Percentiles rank a stretch among this genome's conserved stretches.
phyloP scores from a whole-genome alignment of 2,113 vertebrate genomes.

The Guaruba guarouba region DNA sequence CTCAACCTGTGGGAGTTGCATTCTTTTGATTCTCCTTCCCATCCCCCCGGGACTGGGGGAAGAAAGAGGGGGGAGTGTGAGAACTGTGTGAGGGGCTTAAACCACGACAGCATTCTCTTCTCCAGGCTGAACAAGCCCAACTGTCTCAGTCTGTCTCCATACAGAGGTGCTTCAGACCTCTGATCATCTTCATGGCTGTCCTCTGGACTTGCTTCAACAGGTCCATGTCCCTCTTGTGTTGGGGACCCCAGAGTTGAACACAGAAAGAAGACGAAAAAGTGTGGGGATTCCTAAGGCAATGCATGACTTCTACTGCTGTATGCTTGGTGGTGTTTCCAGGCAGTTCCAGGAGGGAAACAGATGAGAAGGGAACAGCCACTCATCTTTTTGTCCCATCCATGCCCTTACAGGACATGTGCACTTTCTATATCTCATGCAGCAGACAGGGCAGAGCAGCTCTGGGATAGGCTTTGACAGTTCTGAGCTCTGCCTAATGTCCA shows the following conservation, averaged over 20 bases:
- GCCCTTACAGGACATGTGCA: rapidly evolving
- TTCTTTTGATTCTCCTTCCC: too few species aligned
- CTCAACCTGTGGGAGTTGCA: too few species aligned
- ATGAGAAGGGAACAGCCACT: background rate
- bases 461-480: background rate
- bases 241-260: background rate
- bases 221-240: background rate
- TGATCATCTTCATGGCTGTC: background rate
- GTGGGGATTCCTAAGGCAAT: background rate
- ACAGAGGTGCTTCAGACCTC: background rate
- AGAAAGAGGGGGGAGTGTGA: too few species aligned
- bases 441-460: background rate
- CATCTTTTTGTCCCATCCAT: background rate
- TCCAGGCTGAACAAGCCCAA: background rate
- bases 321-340: background rate
- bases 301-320: background rate
- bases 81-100: background rate
- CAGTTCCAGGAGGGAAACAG: background rate
- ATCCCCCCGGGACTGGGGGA: too few species aligned
- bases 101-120: background rate
- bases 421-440: background rate
- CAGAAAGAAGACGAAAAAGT: background rate
- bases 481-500: background rate
- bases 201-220: background rate
- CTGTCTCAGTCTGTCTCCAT: background rate